Percentiles rank a stretch among this genome's conserved stretches.
Evolutionary conservation across 1,140 invertebrate genomes (phyloP).

Genomic region (Battus philenor): DNA sequence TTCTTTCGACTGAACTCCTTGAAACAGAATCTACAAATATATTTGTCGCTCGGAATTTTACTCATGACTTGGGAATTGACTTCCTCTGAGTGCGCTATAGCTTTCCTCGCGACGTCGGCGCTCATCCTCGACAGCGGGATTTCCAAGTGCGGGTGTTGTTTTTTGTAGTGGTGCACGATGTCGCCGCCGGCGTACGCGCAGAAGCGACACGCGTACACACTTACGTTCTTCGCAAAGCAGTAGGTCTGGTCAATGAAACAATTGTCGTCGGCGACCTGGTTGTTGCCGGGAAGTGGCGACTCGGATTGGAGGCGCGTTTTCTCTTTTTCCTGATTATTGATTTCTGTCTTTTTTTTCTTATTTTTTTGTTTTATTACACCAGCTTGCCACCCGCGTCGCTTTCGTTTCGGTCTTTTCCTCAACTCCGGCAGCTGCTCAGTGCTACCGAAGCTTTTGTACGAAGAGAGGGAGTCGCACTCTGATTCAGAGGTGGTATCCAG

Average conservation of each 20-base stretch:
- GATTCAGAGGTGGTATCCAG: constrained; percentile 34
- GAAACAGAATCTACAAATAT: constrained; percentile 74
- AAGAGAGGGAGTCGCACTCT: constrained; percentile 42
- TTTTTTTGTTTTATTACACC: constrained; percentile 49
- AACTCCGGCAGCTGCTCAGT: constrained; percentile 33
- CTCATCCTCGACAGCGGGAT: constrained; percentile 79
- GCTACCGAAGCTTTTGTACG: constrained; percentile 43
- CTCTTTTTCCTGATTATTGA: no score
- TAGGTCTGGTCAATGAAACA: constrained; percentile 61
- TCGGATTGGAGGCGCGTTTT: neutral
- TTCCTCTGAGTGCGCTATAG: constrained; percentile 52
- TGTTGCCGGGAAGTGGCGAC: constrained; percentile 5
- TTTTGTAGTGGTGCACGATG: constrained; percentile 81
- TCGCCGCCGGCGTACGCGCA: constrained; percentile 78
- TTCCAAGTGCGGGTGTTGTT: constrained; percentile 79
- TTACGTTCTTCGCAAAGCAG: constrained; percentile 51
- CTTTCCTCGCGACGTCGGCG: constrained; percentile 60
- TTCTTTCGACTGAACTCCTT: constrained; percentile 51
- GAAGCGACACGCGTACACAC: constrained; percentile 72
- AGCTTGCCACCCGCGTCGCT: constrained; percentile 39
- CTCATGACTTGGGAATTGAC: constrained; percentile 43
- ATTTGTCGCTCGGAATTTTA: constrained; percentile 45
- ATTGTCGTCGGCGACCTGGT: constrained; percentile 24
- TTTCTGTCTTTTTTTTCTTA: constrained; percentile 43
- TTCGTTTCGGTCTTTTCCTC: constrained; percentile 52